A percentile compares a stretch with the other conserved stretches of the same genome.
Conservation (phyloP, 2,888 invertebrate species). For the Drepanosiphum platanoidis region DNA sequence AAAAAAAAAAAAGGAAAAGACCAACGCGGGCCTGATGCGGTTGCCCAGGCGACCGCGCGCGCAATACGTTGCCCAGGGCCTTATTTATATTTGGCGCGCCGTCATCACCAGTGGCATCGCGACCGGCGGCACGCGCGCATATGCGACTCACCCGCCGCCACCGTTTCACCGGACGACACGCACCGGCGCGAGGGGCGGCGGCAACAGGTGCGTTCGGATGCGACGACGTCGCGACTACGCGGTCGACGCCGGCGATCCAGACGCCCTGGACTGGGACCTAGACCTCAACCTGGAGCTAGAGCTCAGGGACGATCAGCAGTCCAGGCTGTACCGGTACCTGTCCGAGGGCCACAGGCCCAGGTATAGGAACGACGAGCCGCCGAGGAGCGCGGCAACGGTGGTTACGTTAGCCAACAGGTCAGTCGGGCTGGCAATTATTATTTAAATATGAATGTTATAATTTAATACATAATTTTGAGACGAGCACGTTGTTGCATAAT, state of each 20-base stretch:
- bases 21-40: slow-evolving; percentile 21
- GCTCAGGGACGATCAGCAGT: slow-evolving; percentile 62
- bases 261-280: slow-evolving; percentile 64
- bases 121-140: slow-evolving; percentile 50
- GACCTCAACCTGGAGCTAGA: slow-evolving; percentile 64
- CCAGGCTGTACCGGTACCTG: slow-evolving; percentile 64
- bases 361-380: slow-evolving; percentile 62
- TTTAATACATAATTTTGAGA: no score
- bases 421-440: neutral
- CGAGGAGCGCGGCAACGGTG: slow-evolving; percentile 63
- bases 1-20: no score
- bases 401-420: slow-evolving; percentile 64
- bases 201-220: slow-evolving; percentile 36
- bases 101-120: slow-evolving; percentile 51
- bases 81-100: slow-evolving; percentile 46
- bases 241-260: slow-evolving; percentile 57
- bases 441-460: no score
- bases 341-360: slow-evolving; percentile 64
- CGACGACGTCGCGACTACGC: slow-evolving; percentile 39
- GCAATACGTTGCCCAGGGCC: slow-evolving; percentile 39
- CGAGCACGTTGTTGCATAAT: no score
- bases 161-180: neutral
- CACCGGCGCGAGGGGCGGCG: neutral
- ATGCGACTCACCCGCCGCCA: neutral
- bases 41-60: slow-evolving; percentile 40